Percentiles rank a stretch among this genome's conserved stretches.
Conservation (phyloP, 2,113 vertebrate species). For the Tringa solitaria region DNA sequence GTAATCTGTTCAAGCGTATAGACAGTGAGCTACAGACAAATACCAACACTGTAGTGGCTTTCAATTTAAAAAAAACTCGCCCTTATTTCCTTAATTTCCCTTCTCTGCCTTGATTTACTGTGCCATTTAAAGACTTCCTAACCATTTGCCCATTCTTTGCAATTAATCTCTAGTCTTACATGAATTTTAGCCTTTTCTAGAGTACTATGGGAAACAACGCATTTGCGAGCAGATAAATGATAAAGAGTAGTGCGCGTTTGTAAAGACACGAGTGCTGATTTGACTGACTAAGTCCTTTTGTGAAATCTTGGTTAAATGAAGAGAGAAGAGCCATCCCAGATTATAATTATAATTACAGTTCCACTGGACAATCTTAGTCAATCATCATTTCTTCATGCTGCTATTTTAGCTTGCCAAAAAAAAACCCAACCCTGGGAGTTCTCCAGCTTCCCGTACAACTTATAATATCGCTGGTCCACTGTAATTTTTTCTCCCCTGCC, state of each 20-base stretch:
- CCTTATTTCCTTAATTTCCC: neutral
- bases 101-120: neutral
- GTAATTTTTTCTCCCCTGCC: neutral
- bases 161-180: neutral
- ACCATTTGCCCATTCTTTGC: neutral
- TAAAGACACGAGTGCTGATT: neutral
- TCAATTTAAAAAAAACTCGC: accelerated
- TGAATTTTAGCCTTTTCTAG: neutral
- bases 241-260: neutral
- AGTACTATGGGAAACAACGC: neutral
- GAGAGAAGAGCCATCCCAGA: neutral
- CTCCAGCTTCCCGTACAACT: neutral
- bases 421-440: neutral
- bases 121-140: neutral
- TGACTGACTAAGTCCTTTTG: neutral
- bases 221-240: neutral
- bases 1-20: neutral
- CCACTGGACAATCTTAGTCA: neutral
- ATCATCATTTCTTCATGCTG: neutral
- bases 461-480: neutral
- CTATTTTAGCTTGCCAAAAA: neutral
- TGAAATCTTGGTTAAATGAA: neutral
- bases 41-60: neutral
- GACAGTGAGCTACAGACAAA: neutral
- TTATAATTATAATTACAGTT: neutral